A percentile compares a stretch with the other conserved stretches of the same genome.
These are phyloP conservation scores for Dufourea novaeangliae DNA, from an alignment of 1,140 invertebrate species.

Conservation along the genomic window DNA sequence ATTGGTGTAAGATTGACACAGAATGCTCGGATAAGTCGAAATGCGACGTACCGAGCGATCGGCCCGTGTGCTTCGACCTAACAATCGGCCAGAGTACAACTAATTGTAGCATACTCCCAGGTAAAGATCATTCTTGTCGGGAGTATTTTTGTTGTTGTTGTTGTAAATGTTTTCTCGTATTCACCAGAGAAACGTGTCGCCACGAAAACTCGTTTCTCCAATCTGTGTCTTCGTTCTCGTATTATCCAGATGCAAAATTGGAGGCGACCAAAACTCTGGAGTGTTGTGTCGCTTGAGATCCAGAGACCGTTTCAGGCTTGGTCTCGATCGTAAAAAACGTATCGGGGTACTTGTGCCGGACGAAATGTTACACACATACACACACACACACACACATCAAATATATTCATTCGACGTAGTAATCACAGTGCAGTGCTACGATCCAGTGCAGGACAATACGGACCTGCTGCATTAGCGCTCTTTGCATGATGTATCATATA, in stretches of 20 bases:
- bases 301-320: slow-evolving; percentile 29
- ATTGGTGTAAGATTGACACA: slow-evolving; percentile 15
- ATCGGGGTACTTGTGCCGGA: slow-evolving; percentile 19
- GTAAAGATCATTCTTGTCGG: slow-evolving; percentile 78
- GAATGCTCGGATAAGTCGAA: slow-evolving; percentile 25
- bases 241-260: slow-evolving; percentile 68
- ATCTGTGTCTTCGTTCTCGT: slow-evolving; percentile 29
- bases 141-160: too few species aligned
- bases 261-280: slow-evolving; percentile 66
- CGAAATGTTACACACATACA: too few species aligned
- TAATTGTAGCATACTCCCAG: slow-evolving; percentile 83
- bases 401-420: slow-evolving; percentile 9
- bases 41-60: slow-evolving; percentile 81
- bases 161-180: slow-evolving; percentile 60
- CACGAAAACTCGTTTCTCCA: slow-evolving; percentile 41
- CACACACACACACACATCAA: slow-evolving; percentile 27
- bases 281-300: slow-evolving; percentile 30
- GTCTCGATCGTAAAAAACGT: slow-evolving; percentile 5
- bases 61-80: slow-evolving; percentile 82
- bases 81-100: slow-evolving; percentile 67
- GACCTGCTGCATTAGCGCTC: slow-evolving; percentile 65
- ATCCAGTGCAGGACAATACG: slow-evolving; percentile 54
- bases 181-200: slow-evolving; percentile 32
- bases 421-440: slow-evolving; percentile 17
- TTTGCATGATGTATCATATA: slow-evolving; percentile 61